phyloP scores from a whole-genome alignment of 2,888 invertebrate species.

The Oscheius sp. region DNA sequence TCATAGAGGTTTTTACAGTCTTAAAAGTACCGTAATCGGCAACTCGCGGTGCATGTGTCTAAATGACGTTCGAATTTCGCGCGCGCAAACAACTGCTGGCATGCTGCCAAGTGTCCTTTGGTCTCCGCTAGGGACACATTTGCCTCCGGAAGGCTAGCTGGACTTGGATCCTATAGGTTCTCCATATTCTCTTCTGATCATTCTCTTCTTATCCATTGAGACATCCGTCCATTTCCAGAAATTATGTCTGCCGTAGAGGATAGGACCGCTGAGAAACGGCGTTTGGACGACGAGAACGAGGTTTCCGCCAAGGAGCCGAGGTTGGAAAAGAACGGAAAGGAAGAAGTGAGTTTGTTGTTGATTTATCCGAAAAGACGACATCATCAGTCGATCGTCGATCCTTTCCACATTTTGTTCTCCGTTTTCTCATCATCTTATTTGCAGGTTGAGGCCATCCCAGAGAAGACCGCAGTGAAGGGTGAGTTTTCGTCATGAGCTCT shows the following conservation, averaged over 20 bases:
- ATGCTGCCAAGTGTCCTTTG: slow-evolving; percentile 43
- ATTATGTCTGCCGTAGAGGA: slow-evolving; percentile 59
- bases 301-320: slow-evolving; percentile 55
- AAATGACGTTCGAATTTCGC: slow-evolving; percentile 39
- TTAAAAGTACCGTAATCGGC: not conserved
- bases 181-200: not conserved
- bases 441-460: slow-evolving; percentile 49
- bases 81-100: slow-evolving; percentile 44
- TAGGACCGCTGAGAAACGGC: slow-evolving; percentile 57
- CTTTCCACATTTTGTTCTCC: not conserved
- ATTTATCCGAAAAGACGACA: not conserved
- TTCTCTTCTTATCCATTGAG: not conserved
- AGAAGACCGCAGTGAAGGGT: slow-evolving; percentile 52
- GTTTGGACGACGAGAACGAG: slow-evolving; percentile 54
- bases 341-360: slow-evolving; percentile 45
- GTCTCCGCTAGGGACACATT: slow-evolving; percentile 11
- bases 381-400: not conserved
- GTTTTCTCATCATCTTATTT: slow-evolving; percentile 27
- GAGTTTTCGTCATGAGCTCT: slow-evolving; percentile 31
- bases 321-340: slow-evolving; percentile 54
- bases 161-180: slow-evolving; percentile 5
- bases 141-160: slow-evolving; percentile 12
- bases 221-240: not conserved
- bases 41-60: not conserved
- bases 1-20: not conserved